Base-by-base conservation (phyloP, 2,797 vertebrate genomes). In the Sciurus vulgaris region DNA sequence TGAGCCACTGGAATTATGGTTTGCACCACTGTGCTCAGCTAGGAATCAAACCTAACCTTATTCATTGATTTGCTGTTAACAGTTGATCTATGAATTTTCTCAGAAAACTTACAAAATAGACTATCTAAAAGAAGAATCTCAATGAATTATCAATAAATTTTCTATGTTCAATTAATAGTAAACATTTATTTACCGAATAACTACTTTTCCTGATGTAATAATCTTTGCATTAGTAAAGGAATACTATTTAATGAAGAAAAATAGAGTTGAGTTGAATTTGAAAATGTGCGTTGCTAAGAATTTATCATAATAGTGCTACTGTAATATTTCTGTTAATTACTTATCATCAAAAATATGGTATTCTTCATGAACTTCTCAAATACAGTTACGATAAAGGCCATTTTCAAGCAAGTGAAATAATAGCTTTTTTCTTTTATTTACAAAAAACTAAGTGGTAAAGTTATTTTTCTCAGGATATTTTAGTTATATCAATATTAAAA, bases 281-380 rank as follows among this genome's bases (percentile, higher is more conserved):
- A 70, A 92, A 91, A 54, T 22, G 70, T 81, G 12, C 89, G 24
- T 59, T 90, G 47, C 20, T 73, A 90, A 82, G 49, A 74, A 77
- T 33, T 7, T 81, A 18, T 85, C 15, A 44, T 67, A 67, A 81
- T n/a, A 72, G 24, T 63, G 24, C 17, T 54, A 14, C 3, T 90
- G 3, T 44, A 92, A 91, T 17, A 51, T 67, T 84, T 7, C 13
- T 83, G 26, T 67, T 83, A 85, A 85, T 49, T 93, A 76, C 82
- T 96, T 95, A 26, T 95, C n/a, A 93, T 78, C 11, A 89, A 15
- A 90, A 84, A 85, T 65, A 88, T 91, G 14, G 2, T 59, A 74
- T 89, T 61, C 38, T 73, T 38, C 76, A 88, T 91, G 65, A 88
- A 95, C 59, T 87, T 94, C 81, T 81, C 13, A 90, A 94, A 89